Conservation (phyloP, 2,888 invertebrate genomes). For the Lordiphosa fenestrarum region DNA sequence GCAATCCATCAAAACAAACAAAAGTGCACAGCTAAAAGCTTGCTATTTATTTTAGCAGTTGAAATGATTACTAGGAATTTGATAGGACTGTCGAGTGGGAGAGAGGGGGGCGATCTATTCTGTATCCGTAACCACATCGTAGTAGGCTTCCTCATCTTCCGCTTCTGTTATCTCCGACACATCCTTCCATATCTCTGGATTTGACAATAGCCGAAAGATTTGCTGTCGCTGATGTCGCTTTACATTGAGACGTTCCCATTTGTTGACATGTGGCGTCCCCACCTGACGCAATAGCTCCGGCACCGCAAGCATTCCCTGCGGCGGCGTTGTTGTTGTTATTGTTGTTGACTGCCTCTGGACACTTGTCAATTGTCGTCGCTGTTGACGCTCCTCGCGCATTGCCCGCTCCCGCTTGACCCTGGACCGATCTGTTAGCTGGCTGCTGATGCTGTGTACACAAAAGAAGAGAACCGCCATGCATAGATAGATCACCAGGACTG, state of each 20-base stretch:
- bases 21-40: too few species aligned
- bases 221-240: slow-evolving; percentile 9
- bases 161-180: too few species aligned
- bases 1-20: too few species aligned
- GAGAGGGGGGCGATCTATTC: too few species aligned
- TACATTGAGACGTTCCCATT: neutral
- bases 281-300: slow-evolving; percentile 2
- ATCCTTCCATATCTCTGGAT: too few species aligned
- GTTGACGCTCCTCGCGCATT: slow-evolving; percentile 10
- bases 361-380: neutral
- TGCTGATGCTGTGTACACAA: slow-evolving; percentile 10
- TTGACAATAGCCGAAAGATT: neutral
- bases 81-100: too few species aligned
- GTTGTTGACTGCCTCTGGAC: neutral
- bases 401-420: neutral
- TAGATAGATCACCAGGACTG: slow-evolving; percentile 22
- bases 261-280: neutral
- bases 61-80: too few species aligned
- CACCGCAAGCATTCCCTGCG: neutral
- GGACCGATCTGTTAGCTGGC: neutral
- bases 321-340: neutral
- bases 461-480: slow-evolving; percentile 25
- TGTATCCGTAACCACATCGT: too few species aligned
- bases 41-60: too few species aligned
- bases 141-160: too few species aligned